Conservation (phyloP, 1,140 invertebrate genomes). For the Drosophila melanica region DNA sequence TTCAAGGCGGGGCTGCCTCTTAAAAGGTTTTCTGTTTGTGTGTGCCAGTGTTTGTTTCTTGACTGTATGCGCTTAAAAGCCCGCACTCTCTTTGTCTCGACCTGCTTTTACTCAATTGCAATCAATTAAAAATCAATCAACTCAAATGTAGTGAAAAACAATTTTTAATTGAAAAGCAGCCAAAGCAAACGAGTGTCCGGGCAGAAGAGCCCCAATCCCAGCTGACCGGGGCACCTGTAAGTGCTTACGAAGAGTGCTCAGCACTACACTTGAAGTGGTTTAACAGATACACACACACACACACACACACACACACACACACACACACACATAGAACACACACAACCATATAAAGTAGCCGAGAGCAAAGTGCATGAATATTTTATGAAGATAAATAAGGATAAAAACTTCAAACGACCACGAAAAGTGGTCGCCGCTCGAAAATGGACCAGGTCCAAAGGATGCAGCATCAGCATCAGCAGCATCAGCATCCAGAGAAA, state of each 20-base stretch:
- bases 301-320: conserved; percentile 1
- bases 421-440: conserved; percentile 53
- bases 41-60: neutral
- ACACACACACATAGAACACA: neutral
- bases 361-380: conserved; percentile 76
- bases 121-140: conserved; percentile 83
- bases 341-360: conserved; percentile 28
- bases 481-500: conserved; percentile 24
- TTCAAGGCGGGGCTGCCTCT: conserved; percentile 39
- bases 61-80: conserved; percentile 26
- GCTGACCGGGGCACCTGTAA: conserved; percentile 33
- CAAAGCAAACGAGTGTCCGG: conserved; percentile 29
- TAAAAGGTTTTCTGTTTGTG: conserved; percentile 55
- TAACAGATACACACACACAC: conserved; percentile 28
- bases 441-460: conserved; percentile 32
- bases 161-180: conserved; percentile 79
- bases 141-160: conserved; percentile 81
- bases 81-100: conserved; percentile 26
- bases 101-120: conserved; percentile 67
- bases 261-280: conserved; percentile 67
- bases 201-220: conserved; percentile 32
- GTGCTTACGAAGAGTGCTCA: conserved; percentile 33
- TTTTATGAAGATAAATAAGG: conserved; percentile 82
- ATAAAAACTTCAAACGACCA: conserved; percentile 80
- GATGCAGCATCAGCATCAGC: conserved; percentile 38